phyloP scores from a whole-genome alignment of 1,140 invertebrate species.

The Drosophila nebulosa region DNA sequence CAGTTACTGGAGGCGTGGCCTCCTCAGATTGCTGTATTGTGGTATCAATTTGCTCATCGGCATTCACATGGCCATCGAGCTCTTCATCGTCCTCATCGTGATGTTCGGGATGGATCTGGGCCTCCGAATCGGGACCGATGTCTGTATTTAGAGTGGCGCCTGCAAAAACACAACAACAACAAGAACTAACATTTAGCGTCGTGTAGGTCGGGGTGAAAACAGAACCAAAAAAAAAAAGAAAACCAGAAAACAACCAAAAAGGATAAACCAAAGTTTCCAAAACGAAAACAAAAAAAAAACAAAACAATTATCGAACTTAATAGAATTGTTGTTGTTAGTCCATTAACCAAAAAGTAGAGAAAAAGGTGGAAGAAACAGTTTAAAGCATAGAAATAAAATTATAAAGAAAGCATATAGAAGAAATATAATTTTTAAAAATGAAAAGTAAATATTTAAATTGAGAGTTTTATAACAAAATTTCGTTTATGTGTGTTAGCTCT shows the following conservation, averaged over 20 bases:
- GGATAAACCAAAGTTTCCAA: conserved; percentile 34
- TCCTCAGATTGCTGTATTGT: conserved; percentile 74
- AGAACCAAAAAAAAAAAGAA: conserved; percentile 1
- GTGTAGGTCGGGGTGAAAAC: conserved; percentile 31
- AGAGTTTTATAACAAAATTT: conserved; percentile 6
- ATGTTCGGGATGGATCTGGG: conserved; percentile 76
- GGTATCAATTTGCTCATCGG: conserved; percentile 76
- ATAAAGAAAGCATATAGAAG: conserved; percentile 20
- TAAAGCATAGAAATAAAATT: conserved; percentile 5
- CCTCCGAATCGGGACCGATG: conserved; percentile 79
- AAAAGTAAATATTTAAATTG: conserved; percentile 33
- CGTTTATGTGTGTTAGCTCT: conserved; percentile 62
- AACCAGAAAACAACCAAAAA: conserved; percentile 18
- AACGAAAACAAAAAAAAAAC: neutral
- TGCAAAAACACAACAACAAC: conserved; percentile 80
- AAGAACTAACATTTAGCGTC: conserved; percentile 81
- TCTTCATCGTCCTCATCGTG: conserved; percentile 77
- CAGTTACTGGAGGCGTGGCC: conserved; percentile 76
- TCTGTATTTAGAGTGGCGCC: conserved; percentile 80
- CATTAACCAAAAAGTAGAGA: conserved; percentile 56
- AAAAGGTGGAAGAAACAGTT: conserved; percentile 8
- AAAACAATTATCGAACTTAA: neutral
- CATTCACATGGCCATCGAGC: conserved; percentile 73
- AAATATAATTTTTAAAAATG: conserved; percentile 22
- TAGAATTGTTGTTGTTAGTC: conserved; percentile 47